Evolutionary conservation across 92 coral and sea anemone genomes (phyloP), one percentile per base, ranked within the genome.

Genomic region (Chrysogorgia sp.): DNA sequence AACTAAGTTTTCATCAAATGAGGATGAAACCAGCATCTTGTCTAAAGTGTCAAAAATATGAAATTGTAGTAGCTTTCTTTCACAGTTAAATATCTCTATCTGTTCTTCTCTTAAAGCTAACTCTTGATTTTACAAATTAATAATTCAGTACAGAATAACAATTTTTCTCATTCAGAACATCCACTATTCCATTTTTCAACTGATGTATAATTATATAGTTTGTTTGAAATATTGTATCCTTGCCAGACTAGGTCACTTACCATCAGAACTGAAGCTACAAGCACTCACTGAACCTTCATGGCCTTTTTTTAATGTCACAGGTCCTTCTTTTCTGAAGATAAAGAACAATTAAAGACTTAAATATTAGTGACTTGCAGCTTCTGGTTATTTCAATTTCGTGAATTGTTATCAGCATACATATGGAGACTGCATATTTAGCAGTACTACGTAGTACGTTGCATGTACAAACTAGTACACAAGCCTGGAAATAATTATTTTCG

Each of bases 221-320:
- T 37, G 43, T 12, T 37, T 4, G 12, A 37, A 37, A 37, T 37
- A 37, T 37, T 12, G 6, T 4, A 12, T 37, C 43, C 43, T 37
- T 37, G 12, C 6, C 43, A 37, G 30, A 20, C 62, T 12, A 1
- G 25, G 15, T 2, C 4, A 49, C 92, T 69, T 79, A 93, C 98
- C 98, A 83, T 94, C 98, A 59, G 83, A 71, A 78, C 97, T 94
- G 65, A 94, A 94, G 57, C 83, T 82, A 49, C 98, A 94, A 35
- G 94, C 86, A 88, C 98, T 94, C 31, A 94, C 85, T 34, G 98
- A 94, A 5, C 98, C 98, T 83, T 94, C 98, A 49, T 94, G 98
- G 45, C 98, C 97, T 84, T 94, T 94, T 41, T 92, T 84, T 7
- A 94, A 83, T 32, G 92, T 92, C 26, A 94, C 85, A 58, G 98